Conservation (phyloP, 2,888 invertebrate genomes). For the Prionchulus punctatus region DNA sequence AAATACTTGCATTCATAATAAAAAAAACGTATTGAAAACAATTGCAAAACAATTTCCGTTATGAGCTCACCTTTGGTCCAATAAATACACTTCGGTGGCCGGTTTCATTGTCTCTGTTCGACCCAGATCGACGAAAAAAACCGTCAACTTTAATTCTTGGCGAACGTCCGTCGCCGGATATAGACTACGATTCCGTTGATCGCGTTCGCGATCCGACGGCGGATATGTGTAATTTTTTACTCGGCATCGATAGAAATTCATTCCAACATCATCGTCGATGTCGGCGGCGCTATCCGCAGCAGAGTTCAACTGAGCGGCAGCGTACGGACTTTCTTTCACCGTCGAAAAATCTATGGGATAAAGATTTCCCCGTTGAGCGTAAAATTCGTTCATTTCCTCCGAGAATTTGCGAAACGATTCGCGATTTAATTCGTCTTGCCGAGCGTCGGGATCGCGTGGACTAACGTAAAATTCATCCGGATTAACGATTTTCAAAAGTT, state of each 20-base stretch:
- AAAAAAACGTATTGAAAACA: not conserved
- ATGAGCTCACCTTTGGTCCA: not conserved
- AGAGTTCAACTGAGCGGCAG: not conserved
- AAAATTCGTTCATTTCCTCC: no score
- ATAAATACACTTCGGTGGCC: not conserved
- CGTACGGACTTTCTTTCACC: not conserved
- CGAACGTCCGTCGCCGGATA: not conserved
- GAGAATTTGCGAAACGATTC: no score
- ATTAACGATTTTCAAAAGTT: no score
- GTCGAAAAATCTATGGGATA: not conserved
- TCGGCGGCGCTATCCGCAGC: no score
- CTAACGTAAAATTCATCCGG: no score
- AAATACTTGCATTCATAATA: not conserved
- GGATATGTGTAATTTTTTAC: not conserved
- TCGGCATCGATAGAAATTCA: not conserved
- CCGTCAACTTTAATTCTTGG: not conserved
- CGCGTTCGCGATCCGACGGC: not conserved
- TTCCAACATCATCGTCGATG: not conserved
- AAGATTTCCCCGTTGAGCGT: no score
- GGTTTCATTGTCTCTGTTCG: not conserved
- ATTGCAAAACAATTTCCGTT: no score
- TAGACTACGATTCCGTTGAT: not conserved
- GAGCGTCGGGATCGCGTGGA: no score
- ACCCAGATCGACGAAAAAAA: not conserved
- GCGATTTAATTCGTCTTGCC: no score